These are phyloP conservation scores for Malacosoma neustria DNA, from an alignment of 2,888 invertebrate genomes.

Conservation along the genomic window DNA sequence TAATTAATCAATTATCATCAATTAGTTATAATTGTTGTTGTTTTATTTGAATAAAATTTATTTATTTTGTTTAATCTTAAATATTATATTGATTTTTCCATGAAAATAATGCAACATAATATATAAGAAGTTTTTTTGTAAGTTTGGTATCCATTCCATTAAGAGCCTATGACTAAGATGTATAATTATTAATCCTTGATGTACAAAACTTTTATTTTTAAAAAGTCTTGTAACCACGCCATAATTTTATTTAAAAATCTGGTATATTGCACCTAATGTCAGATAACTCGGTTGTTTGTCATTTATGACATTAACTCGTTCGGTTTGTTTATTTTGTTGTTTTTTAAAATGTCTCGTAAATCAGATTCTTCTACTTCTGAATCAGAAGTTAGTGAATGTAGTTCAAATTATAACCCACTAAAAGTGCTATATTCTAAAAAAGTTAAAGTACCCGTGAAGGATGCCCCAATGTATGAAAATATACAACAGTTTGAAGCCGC, in stretches of 20 bases:
- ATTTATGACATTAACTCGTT: neutral
- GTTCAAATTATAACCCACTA: conserved; percentile 78
- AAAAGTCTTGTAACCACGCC: too few species aligned
- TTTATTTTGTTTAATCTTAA: too few species aligned
- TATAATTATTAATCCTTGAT: too few species aligned
- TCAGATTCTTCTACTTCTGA: conserved; percentile 57
- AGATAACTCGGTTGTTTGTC: too few species aligned
- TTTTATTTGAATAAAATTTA: conserved; percentile 10
- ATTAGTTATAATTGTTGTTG: neutral
- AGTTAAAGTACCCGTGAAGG: conserved; percentile 65
- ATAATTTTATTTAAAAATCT: too few species aligned
- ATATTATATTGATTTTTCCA: too few species aligned
- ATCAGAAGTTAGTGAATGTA: conserved; percentile 51
- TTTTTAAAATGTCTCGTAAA: conserved; percentile 35
- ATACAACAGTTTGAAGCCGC: conserved; percentile 73
- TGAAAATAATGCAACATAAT: too few species aligned
- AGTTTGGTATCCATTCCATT: too few species aligned
- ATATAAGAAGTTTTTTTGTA: too few species aligned
- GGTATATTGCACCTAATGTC: too few species aligned
- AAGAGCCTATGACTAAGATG: too few species aligned
- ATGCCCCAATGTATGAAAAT: conserved; percentile 81
- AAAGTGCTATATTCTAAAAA: conserved; percentile 79
- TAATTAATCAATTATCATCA: neutral
- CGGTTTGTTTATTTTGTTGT: conserved; percentile 6
- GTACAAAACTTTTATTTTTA: too few species aligned